These are phyloP conservation scores for Scaptomyza montana DNA, from an alignment of 1,140 invertebrate genomes.

Conservation along the genomic window DNA sequence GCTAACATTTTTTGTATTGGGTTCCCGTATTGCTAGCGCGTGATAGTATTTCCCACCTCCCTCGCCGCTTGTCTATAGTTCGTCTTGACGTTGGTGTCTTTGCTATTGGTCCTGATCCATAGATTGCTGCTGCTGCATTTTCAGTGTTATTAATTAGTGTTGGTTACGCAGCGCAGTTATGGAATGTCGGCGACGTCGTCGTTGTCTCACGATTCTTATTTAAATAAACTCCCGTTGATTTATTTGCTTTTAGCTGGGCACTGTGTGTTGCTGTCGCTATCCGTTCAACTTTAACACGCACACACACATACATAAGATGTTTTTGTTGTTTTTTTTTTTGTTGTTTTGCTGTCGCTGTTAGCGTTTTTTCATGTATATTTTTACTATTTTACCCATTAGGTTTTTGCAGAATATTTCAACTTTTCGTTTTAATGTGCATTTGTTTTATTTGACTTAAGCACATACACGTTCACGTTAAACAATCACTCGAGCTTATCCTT, in stretches of 20 bases:
- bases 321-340: constrained; percentile 1
- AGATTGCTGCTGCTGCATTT: constrained; percentile 36
- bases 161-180: constrained; percentile 38
- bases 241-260: constrained; percentile 30
- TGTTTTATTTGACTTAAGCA: constrained; percentile 29
- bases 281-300: constrained; percentile 54
- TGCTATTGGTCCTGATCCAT: constrained; percentile 68
- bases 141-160: constrained; percentile 29
- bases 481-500: constrained; percentile 41
- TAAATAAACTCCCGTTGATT: constrained; percentile 48
- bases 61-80: constrained; percentile 22
- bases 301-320: constrained; percentile 36
- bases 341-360: constrained; percentile 37
- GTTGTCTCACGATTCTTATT: constrained; percentile 63
- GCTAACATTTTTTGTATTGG: constrained; percentile 70
- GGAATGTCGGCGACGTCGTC: constrained; percentile 53
- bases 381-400: constrained; percentile 54
- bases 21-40: constrained; percentile 70
- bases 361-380: constrained; percentile 71
- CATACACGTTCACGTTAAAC: constrained; percentile 34
- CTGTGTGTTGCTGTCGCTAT: constrained; percentile 42
- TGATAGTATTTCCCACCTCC: constrained; percentile 55
- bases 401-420: constrained; percentile 39
- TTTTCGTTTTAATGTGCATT: constrained; percentile 25
- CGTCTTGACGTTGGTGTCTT: constrained; percentile 13